Evolutionary conservation across 1,140 invertebrate species (phyloP).

Genomic region (Nasonia vitripennis): DNA sequence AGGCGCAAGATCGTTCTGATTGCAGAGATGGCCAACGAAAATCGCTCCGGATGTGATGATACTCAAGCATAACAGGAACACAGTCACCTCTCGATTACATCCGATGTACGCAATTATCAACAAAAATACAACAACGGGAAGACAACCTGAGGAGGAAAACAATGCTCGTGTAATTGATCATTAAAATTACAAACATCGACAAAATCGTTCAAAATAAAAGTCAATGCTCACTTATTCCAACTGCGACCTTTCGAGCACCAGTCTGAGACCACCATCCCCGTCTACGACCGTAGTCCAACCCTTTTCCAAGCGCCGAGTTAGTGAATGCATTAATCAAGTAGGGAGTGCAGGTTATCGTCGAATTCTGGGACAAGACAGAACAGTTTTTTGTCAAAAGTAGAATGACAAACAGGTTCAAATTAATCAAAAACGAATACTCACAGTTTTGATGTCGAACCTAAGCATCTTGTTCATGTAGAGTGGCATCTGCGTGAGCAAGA

Average conservation of each 20-base stretch:
- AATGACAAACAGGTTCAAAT: neutral
- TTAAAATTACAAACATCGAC: neutral
- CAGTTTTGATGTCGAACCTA: conserved; percentile 89
- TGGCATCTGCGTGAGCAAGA: conserved; percentile 93
- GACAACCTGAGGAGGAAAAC: conserved; percentile 72
- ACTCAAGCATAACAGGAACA: conserved; percentile 82
- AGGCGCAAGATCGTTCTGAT: conserved; percentile 93
- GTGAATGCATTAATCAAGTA: conserved; percentile 84
- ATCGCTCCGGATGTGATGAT: conserved; percentile 86
- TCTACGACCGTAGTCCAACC: conserved; percentile 79
- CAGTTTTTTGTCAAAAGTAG: neutral
- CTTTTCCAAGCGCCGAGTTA: conserved; percentile 78
- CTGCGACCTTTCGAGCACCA: conserved; percentile 80
- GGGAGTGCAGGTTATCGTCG: conserved; percentile 81
- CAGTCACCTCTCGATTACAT: conserved; percentile 79
- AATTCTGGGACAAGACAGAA: conserved; percentile 75
- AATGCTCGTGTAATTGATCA: neutral
- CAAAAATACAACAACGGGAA: conserved; percentile 81
- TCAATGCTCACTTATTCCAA: conserved; percentile 77
- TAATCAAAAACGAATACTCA: conserved; percentile 66
- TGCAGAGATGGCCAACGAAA: conserved; percentile 90
- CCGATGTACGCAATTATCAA: conserved; percentile 82
- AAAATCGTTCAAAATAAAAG: neutral
- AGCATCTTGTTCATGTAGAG: conserved; percentile 94
- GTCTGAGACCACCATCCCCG: conserved; percentile 80